Base-by-base conservation (phyloP, 1,140 invertebrate genomes). In the Drosophila arawakana region DNA sequence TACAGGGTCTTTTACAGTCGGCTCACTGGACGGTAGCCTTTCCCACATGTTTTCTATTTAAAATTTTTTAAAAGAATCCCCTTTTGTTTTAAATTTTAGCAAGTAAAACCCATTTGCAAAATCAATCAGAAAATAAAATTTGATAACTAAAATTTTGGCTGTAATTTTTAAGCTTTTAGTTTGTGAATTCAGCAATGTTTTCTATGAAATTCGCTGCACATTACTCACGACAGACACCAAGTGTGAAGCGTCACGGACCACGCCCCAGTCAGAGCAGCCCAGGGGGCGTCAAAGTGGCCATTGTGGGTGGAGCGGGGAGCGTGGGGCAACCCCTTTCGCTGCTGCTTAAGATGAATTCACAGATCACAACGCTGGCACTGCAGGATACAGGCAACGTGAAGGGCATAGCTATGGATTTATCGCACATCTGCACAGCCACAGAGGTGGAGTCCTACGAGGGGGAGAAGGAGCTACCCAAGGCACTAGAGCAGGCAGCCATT, bases 321-420 rank as follows among this genome's bases (percentile, higher is more conserved):
- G 98, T 98, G 89, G 97, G 97, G 0, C 84, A 91, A 11, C 75
- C 89, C 0, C 49, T 91, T 7, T 96, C 97, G 7, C 92, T 98
- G 5, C 94, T 98, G 1, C 86, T 98, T 15, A 98, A 98, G 88
- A 93, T 95, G 59, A 95, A 95, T 30, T 94, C 95, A 25, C 85
- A 95, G 1, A 93, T 97, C 7, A 94, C 93, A 0, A 94, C 96
- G 67, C 93, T 97, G 10, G 93, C 94, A 0, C 93, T 98, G 0
- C 98, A 97, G 76, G 97, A 98, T 93, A 95, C 98, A 76, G 95
- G 95, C 1, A 94, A 97, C 74, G 39, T 46, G 0, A 97, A 96
- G 30, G 97, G 97, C 67, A 96, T 98, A 8, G 96, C 96, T 60
- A 96, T 96, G 59, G 97, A 98, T 93, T 93, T 98, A 1, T 97